Conservation (phyloP, 2,797 vertebrate species). For the Caiman crocodilus region DNA sequence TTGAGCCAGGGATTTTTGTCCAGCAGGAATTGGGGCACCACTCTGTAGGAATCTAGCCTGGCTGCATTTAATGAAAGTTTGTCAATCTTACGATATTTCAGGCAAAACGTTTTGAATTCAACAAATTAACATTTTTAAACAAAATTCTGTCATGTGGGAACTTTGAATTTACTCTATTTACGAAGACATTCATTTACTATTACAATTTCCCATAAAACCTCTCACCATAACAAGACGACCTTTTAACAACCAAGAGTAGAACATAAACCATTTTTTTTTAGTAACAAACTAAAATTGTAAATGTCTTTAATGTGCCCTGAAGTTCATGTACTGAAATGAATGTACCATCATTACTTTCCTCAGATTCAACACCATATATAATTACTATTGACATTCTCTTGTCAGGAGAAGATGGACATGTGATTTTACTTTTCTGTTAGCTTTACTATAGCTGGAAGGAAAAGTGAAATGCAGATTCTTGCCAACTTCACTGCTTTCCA, state of each 20-base stretch:
- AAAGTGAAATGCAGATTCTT: constrained; percentile 37
- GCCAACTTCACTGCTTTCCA: constrained; percentile 12
- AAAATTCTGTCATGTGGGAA: neutral
- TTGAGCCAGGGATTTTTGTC: too few relatives aligned
- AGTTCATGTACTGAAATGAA: neutral
- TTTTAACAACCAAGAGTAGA: constrained; percentile 13
- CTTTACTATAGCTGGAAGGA: constrained; percentile 25
- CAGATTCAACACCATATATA: neutral
- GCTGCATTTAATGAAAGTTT: neutral
- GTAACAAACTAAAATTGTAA: neutral
- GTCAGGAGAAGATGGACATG: neutral
- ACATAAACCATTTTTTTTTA: neutral
- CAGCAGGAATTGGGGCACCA: too few relatives aligned
- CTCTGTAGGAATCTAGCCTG: neutral
- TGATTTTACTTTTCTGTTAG: neutral
- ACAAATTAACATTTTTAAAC: neutral
- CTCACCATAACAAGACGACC: neutral
- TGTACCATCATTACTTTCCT: accelerated
- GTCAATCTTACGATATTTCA: neutral
- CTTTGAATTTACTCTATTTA: neutral
- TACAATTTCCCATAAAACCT: neutral
- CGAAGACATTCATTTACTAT: neutral
- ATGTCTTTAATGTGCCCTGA: neutral
- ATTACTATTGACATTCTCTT: neutral
- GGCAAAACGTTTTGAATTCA: neutral